These are phyloP conservation scores for Cremastobaeus sp. DNA, from an alignment of 2,888 invertebrate genomes.

Conservation along the genomic window DNA sequence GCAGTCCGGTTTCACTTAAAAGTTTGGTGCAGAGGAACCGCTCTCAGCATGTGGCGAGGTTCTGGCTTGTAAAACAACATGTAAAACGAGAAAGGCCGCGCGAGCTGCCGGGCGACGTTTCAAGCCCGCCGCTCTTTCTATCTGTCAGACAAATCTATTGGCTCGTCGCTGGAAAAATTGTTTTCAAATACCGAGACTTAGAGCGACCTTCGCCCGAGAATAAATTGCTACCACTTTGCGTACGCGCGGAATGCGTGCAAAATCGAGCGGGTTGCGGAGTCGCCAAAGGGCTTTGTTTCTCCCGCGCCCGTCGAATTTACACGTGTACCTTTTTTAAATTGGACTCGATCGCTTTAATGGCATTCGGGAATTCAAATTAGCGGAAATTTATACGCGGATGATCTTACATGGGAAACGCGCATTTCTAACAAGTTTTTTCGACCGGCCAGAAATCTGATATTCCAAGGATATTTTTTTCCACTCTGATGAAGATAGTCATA, in stretches of 20 bases:
- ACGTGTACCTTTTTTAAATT: constrained; percentile 18
- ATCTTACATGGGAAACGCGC: constrained; percentile 8
- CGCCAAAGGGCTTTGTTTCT: background rate
- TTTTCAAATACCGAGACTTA: constrained; percentile 42
- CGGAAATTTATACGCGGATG: constrained; percentile 13
- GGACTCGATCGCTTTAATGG: background rate
- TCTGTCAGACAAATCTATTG: constrained; percentile 68
- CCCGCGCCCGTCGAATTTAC: constrained; percentile 6
- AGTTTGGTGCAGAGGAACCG: constrained; percentile 61
- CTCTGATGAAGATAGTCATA: too few species aligned
- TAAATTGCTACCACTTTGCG: constrained; percentile 37
- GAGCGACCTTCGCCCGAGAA: constrained; percentile 4
- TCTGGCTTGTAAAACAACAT: constrained; percentile 76
- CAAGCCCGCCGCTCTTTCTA: constrained; percentile 61
- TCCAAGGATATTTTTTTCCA: too few species aligned
- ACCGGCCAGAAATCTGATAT: too few species aligned
- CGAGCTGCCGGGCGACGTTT: constrained; percentile 57
- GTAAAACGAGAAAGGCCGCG: constrained; percentile 73
- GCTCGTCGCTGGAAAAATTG: constrained; percentile 45
- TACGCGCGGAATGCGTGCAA: constrained; percentile 17
- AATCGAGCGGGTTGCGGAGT: too few species aligned
- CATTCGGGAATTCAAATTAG: constrained; percentile 24
- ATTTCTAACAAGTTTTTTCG: constrained; percentile 10
- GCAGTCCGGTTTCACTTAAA: constrained; percentile 62
- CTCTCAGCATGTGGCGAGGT: constrained; percentile 63